A percentile compares a stretch with the other conserved stretches of the same genome.
phyloP scores from a whole-genome alignment of 2,113 vertebrate genomes.

The Crotalus viridis region DNA sequence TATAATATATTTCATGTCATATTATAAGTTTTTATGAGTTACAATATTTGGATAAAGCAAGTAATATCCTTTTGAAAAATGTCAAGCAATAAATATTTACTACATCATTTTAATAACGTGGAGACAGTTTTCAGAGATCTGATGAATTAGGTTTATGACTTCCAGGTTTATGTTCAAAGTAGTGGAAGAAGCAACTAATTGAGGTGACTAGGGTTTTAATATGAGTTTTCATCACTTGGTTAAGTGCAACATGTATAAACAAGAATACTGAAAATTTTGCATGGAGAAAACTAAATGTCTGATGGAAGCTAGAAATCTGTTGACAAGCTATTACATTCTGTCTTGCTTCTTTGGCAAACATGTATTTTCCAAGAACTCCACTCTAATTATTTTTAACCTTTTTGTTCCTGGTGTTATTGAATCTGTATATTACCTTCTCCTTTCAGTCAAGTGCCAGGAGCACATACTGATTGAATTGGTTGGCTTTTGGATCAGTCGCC shows the following conservation, averaged over 20 bases:
- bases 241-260: background rate
- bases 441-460: background rate
- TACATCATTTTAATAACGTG: background rate
- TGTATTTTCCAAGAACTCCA: background rate
- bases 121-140: background rate
- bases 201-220: background rate
- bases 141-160: slow-evolving; percentile 1
- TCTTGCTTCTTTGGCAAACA: background rate
- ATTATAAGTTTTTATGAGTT: background rate
- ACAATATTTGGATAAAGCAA: slow-evolving; percentile 4
- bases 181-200: slow-evolving; percentile 13
- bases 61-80: slow-evolving; percentile 13
- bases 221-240: background rate
- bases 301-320: background rate
- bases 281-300: background rate
- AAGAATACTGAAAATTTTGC: background rate
- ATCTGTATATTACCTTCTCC: background rate
- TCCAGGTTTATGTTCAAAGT: slow-evolving; percentile 26
- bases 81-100: background rate
- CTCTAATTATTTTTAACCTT: slow-evolving; percentile 14
- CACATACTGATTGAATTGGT: background rate
- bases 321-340: background rate
- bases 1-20: slow-evolving; percentile 13
- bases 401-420: background rate
- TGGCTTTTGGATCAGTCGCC: background rate